Evolutionary conservation across 2,888 invertebrate genomes (phyloP).

Genomic region (Nymphalis polychloros): DNA sequence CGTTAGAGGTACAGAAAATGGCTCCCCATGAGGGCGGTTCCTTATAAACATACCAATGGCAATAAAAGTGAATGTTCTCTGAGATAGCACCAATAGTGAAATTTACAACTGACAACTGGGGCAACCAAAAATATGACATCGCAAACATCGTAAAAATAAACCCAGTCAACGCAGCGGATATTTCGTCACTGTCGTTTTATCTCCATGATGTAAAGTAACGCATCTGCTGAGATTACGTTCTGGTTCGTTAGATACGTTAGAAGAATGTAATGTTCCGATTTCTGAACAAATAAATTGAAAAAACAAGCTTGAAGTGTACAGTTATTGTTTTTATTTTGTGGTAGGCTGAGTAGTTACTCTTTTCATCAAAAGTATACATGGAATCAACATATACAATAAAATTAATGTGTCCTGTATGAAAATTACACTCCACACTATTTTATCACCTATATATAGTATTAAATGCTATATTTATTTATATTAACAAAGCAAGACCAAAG

Average conservation of each 20-base stretch:
- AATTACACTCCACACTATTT: no score
- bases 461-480: no score
- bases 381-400: no score
- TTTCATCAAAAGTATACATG: no score
- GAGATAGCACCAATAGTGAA: not conserved
- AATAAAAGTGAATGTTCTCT: not conserved
- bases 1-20: no score
- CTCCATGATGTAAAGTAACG: not conserved
- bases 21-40: not conserved
- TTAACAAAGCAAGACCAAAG: no score
- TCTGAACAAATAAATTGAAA: not conserved
- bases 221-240: not conserved
- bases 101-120: not conserved
- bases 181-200: not conserved
- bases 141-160: not conserved
- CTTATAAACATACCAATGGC: not conserved
- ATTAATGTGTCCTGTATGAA: no score
- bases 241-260: not conserved
- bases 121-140: not conserved
- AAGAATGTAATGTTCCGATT: no score
- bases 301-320: not conserved
- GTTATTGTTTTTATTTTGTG: no score
- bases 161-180: not conserved
- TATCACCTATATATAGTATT: no score
- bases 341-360: no score